Evolutionary conservation across 2,797 vertebrate genomes (phyloP).

Genomic region (Poecilia velifera): DNA sequence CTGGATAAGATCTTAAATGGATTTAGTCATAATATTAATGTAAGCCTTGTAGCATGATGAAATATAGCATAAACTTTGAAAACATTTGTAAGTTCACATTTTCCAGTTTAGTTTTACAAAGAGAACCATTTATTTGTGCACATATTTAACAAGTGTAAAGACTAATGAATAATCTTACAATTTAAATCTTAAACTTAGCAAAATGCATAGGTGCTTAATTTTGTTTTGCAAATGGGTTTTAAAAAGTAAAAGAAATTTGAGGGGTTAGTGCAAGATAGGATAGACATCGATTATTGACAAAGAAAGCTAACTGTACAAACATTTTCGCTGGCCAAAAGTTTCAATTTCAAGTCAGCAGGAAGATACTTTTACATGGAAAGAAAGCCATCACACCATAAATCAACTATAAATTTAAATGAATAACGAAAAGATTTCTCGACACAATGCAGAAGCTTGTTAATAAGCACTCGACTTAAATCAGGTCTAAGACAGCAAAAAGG

Average conservation of each 20-base stretch:
- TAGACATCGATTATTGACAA: not conserved
- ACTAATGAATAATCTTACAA: not conserved
- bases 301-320: not conserved
- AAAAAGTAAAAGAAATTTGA: not conserved
- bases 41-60: not conserved
- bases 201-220: not conserved
- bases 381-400: not conserved
- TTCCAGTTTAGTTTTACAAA: not conserved
- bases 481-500: not conserved
- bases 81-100: not conserved
- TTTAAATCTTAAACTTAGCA: not conserved
- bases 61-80: not conserved
- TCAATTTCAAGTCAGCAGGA: not conserved
- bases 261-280: not conserved
- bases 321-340: not conserved
- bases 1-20: not conserved
- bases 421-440: not conserved
- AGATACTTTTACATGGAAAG: not conserved
- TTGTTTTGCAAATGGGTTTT: not conserved
- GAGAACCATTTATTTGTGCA: too few relatives aligned
- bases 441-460: not conserved
- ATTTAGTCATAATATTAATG: not conserved
- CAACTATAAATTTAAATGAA: not conserved
- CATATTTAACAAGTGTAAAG: too few relatives aligned
- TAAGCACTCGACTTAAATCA: not conserved